Conservation (phyloP, 2,113 vertebrate species). For the Vireo altiloquus region DNA sequence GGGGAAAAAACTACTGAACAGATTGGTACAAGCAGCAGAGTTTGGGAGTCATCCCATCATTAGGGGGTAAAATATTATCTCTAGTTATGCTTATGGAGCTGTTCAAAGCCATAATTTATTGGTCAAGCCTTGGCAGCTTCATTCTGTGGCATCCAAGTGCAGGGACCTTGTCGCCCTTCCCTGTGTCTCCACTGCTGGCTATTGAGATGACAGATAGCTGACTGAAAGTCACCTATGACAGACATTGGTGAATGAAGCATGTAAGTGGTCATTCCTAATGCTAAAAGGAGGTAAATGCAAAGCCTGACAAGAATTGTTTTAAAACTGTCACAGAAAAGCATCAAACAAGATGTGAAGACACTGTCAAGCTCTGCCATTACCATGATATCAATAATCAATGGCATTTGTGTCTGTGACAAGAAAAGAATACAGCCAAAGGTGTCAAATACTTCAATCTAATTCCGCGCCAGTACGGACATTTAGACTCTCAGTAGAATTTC, state of each 20-base stretch:
- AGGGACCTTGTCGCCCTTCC: not conserved
- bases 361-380: not conserved
- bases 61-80: not conserved
- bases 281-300: not conserved
- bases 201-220: rapidly evolving
- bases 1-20: not conserved
- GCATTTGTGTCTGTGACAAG: not conserved
- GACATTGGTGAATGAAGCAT: rapidly evolving
- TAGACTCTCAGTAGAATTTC: not conserved
- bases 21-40: not conserved
- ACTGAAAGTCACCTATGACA: not conserved
- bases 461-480: not conserved
- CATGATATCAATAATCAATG: not conserved
- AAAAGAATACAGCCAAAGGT: not conserved
- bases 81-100: not conserved
- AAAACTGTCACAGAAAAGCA: not conserved
- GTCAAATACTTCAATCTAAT: not conserved
- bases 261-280: not conserved
- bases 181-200: not conserved
- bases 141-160: not conserved
- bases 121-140: not conserved
- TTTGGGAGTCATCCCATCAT: not conserved
- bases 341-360: not conserved
- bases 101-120: not conserved
- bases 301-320: not conserved